Evolutionary conservation across 2,888 invertebrate species (phyloP).

Genomic region (Deladenus siricidicola): DNA sequence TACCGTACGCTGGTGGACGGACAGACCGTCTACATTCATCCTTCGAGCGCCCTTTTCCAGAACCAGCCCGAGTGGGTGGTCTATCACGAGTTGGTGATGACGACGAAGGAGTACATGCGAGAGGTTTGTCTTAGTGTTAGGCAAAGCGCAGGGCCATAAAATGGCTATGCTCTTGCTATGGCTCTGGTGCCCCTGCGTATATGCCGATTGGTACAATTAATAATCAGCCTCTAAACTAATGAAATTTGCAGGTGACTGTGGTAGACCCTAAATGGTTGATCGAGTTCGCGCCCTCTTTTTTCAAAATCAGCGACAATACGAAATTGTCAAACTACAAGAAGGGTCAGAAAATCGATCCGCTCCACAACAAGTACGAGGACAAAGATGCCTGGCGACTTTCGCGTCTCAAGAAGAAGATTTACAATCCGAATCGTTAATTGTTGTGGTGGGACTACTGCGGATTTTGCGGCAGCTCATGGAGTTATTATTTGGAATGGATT

Average conservation of each 20-base stretch:
- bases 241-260: slow-evolving; percentile 62
- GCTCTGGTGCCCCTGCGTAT: too few species aligned
- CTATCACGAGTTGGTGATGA: slow-evolving; percentile 82
- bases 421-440: slow-evolving; percentile 53
- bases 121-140: slow-evolving; percentile 3
- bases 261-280: slow-evolving; percentile 98
- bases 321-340: slow-evolving; percentile 97
- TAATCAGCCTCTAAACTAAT: background rate
- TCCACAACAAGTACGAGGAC: slow-evolving; percentile 97
- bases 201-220: too few species aligned
- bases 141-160: background rate
- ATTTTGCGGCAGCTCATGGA: too few species aligned
- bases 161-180: too few species aligned
- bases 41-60: slow-evolving; percentile 92
- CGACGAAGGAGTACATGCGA: slow-evolving; percentile 31
- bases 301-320: slow-evolving; percentile 95
- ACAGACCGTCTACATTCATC: slow-evolving; percentile 91
- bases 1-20: slow-evolving; percentile 94
- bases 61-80: slow-evolving; percentile 99
- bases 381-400: slow-evolving; percentile 99
- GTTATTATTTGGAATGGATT: too few species aligned
- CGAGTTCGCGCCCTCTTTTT: slow-evolving; percentile 97
- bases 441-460: background rate
- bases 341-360: slow-evolving; percentile 90
- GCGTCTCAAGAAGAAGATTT: slow-evolving; percentile 54